phyloP scores from a whole-genome alignment of 2,797 vertebrate genomes.

The Dermochelys coriacea region DNA sequence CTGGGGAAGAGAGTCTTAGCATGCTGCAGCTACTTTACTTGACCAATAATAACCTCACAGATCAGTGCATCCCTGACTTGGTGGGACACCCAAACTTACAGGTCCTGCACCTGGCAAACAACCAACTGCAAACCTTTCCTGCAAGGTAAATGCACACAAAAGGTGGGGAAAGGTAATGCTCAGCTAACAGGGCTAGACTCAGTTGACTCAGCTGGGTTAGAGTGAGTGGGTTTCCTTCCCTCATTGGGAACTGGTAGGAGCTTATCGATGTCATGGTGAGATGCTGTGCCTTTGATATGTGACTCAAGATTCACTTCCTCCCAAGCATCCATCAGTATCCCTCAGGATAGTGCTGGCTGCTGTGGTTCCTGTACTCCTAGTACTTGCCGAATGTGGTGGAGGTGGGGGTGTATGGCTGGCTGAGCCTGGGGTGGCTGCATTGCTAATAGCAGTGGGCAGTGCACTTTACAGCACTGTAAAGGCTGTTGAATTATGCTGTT shows the following conservation, averaged over 20 bases:
- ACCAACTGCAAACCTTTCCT: conserved; percentile 93
- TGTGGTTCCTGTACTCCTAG: neutral
- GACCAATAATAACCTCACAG: conserved; percentile 91
- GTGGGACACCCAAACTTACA: conserved; percentile 90
- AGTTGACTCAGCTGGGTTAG: no score
- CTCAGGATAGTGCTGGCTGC: neutral
- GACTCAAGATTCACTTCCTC: neutral
- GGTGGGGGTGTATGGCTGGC: neutral
- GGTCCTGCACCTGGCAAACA: conserved; percentile 94
- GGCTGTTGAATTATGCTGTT: neutral
- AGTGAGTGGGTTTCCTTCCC: no score
- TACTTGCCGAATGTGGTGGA: fast-evolving
- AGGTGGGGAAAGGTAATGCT: neutral
- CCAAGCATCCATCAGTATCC: neutral
- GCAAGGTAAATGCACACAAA: conserved; percentile 87
- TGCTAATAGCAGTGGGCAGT: no score
- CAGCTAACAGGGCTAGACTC: neutral
- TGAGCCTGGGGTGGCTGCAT: neutral
- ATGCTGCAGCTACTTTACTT: conserved; percentile 94
- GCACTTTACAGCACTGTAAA: neutral
- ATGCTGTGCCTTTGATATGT: neutral
- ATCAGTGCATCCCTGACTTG: conserved; percentile 90
- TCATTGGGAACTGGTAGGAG: fast-evolving
- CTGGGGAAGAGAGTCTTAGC: conserved; percentile 92
- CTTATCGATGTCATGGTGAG: neutral